Evolutionary conservation across 2,888 invertebrate genomes (phyloP), one percentile per base, ranked within the genome.

Genomic region (Zonitis immaculata): DNA sequence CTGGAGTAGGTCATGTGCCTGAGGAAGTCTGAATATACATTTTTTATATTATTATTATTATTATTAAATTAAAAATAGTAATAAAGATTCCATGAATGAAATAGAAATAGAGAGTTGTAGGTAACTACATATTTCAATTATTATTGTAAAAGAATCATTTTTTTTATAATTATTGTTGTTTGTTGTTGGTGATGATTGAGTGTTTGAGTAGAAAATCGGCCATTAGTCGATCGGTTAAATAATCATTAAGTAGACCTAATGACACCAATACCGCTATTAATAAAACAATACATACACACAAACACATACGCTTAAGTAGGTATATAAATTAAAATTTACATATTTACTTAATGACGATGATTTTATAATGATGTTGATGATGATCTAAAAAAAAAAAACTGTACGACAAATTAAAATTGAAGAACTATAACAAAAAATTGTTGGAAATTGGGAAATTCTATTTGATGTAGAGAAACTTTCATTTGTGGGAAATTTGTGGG

Each of bases 1-100:
- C 32, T 49, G 18, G 35, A 35, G 54, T 54, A 54, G 54, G 54
- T 47, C 54, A 47, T 52, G 47, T n/a, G n/a, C n/a, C 14, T 14
- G 22, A 49, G 20, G 52, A 52, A 39, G 52, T 51, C 5, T 25
- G 25, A 5, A 25, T 6, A 25, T 25, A 25, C n/a, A n/a, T n/a
- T n/a, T n/a, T n/a, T n/a, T n/a, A n/a, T n/a, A n/a, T n/a, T n/a
- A n/a, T n/a, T n/a, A n/a, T n/a, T n/a, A n/a, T n/a, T n/a, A n/a
- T n/a, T n/a, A n/a, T n/a, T n/a, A n/a, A n/a, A n/a, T n/a, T n/a
- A n/a, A n/a, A n/a, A n/a, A n/a, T n/a, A n/a, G n/a, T n/a, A n/a
- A n/a, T n/a, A n/a, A n/a, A n/a, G n/a, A n/a, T n/a, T n/a, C n/a
- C n/a, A n/a, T n/a, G n/a, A n/a, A n/a, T n/a, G n/a, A n/a, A n/a